Conservation (phyloP, 2,113 vertebrate genomes). For the Otus sunia region DNA sequence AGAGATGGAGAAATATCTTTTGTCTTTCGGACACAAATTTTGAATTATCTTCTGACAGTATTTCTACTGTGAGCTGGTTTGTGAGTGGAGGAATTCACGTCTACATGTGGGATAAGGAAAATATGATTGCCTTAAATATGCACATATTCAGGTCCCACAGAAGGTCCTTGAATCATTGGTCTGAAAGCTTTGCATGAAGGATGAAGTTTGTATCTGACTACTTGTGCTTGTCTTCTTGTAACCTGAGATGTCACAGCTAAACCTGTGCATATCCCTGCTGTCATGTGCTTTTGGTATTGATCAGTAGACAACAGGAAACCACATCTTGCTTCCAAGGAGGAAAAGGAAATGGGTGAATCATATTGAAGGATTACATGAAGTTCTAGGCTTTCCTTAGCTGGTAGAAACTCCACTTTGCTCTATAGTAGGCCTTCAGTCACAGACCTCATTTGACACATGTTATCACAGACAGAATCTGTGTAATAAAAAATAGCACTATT, state of each 20-base stretch:
- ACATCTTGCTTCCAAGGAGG: accelerated
- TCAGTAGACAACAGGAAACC: background rate
- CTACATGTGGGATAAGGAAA: background rate
- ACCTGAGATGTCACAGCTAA: background rate
- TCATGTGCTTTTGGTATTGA: background rate
- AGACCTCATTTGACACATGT: background rate
- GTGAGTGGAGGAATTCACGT: background rate
- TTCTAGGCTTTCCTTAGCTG: background rate
- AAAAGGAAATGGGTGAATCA: background rate
- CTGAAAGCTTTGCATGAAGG: background rate
- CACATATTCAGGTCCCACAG: background rate
- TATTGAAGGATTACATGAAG: background rate
- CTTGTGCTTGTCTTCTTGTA: background rate
- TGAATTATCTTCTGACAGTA: background rate
- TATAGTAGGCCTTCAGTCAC: background rate
- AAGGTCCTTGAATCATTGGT: background rate
- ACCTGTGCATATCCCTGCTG: accelerated
- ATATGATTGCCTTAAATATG: background rate
- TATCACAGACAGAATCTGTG: background rate
- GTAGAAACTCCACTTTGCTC: background rate
- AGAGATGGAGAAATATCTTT: background rate
- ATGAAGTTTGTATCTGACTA: background rate
- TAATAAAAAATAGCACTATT: background rate
- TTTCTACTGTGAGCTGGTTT: background rate
- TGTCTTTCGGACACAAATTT: background rate